Conservation (phyloP, 1,140 invertebrate genomes). For the Saxidomus purpurata region DNA sequence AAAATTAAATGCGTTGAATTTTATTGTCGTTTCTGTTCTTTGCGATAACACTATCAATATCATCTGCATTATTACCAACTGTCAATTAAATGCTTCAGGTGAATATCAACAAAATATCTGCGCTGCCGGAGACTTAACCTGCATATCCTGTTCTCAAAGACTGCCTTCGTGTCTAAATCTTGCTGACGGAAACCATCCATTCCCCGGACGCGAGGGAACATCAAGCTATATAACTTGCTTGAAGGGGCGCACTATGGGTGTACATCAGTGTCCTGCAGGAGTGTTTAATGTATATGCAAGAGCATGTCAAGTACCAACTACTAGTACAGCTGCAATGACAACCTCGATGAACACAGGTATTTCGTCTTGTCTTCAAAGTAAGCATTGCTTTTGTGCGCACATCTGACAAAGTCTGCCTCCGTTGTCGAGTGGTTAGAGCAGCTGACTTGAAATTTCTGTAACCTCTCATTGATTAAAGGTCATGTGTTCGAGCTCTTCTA, state of each 20-base stretch:
- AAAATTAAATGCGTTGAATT: too few species aligned
- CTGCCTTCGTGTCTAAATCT: conserved; percentile 41
- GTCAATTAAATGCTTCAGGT: conserved; percentile 23
- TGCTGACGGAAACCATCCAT: conserved; percentile 48
- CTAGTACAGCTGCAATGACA: neutral
- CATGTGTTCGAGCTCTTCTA: too few species aligned
- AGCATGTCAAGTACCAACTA: conserved; percentile 8
- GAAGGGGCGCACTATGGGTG: conserved; percentile 33
- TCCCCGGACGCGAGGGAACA: conserved; percentile 10
- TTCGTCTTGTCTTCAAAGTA: too few species aligned
- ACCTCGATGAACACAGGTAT: neutral
- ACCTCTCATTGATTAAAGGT: too few species aligned
- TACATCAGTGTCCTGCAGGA: conserved; percentile 30
- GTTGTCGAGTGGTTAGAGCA: too few species aligned
- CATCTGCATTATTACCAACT: too few species aligned
- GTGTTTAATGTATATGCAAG: conserved; percentile 21
- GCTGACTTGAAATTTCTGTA: too few species aligned
- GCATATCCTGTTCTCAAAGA: conserved; percentile 46
- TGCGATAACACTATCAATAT: too few species aligned
- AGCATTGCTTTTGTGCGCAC: too few species aligned
- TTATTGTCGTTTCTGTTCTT: too few species aligned
- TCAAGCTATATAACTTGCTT: conserved; percentile 49
- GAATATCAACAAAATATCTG: conserved; percentile 61
- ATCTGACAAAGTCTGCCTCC: too few species aligned
- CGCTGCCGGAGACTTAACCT: neutral